phyloP scores from a whole-genome alignment of 2,113 vertebrate species.

The Trematomus loennbergii region DNA sequence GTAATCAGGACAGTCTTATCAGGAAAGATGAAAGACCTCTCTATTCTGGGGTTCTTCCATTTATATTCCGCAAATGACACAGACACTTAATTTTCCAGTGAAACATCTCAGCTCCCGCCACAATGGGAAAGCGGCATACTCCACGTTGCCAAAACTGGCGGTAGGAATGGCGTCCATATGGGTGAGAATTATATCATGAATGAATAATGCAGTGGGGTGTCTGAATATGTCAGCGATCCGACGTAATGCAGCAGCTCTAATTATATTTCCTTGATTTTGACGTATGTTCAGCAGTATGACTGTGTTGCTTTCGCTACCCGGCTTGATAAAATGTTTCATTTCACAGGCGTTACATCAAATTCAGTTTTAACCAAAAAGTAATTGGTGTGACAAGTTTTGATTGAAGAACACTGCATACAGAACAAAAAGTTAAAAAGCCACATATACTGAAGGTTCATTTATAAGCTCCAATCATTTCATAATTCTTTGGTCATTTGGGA shows the following conservation, averaged over 20 bases:
- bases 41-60: constrained; percentile 85
- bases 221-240: constrained; percentile 42
- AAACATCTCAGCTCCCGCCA: constrained; percentile 55
- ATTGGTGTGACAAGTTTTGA: neutral
- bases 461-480: neutral
- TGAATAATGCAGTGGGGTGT: constrained; percentile 60
- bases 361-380: neutral
- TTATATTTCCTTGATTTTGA: constrained; percentile 62
- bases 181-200: constrained; percentile 65
- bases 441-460: too few species aligned
- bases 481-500: neutral
- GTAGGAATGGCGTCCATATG: constrained; percentile 46
- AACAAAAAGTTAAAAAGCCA: neutral
- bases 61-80: constrained; percentile 81
- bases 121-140: constrained; percentile 62
- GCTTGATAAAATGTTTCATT: constrained; percentile 67
- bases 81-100: constrained; percentile 82
- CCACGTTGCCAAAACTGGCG: constrained; percentile 53
- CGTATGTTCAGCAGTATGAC: constrained; percentile 51
- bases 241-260: constrained; percentile 41
- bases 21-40: constrained; percentile 85
- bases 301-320: constrained; percentile 50
- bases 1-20: constrained; percentile 85
- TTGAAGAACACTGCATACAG: neutral
- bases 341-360: constrained; percentile 54